phyloP scores from a whole-genome alignment of 2,888 invertebrate species.

The Ypsolopha sequella region DNA sequence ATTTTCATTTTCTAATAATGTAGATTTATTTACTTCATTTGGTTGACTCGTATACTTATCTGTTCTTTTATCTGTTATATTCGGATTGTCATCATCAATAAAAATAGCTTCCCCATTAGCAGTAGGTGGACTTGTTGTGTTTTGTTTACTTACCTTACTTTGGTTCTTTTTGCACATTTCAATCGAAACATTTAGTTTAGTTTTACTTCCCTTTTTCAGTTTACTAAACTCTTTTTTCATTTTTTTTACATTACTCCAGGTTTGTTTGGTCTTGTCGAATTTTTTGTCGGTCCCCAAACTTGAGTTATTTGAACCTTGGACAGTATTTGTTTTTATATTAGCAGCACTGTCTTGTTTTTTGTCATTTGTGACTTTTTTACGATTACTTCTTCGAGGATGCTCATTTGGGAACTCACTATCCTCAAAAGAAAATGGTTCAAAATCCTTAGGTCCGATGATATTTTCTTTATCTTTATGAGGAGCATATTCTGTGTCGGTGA shows the following conservation, averaged over 20 bases:
- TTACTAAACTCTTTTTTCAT: constrained; percentile 61
- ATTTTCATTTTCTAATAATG: not conserved
- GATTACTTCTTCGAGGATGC: constrained; percentile 46
- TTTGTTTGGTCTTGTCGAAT: constrained; percentile 32
- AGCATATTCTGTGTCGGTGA: constrained; percentile 29
- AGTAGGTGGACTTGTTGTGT: not conserved
- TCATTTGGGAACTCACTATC: constrained; percentile 34
- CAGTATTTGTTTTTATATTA: constrained; percentile 20
- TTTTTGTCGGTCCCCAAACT: constrained; percentile 30
- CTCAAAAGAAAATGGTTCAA: constrained; percentile 34
- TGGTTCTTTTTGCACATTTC: constrained; percentile 52
- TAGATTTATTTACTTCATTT: not conserved
- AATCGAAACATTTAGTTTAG: constrained; percentile 58
- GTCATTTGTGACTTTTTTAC: constrained; percentile 32
- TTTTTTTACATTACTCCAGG: constrained; percentile 54
- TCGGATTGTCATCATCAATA: constrained; percentile 42
- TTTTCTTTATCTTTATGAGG: constrained; percentile 28
- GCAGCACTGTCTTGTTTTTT: constrained; percentile 13
- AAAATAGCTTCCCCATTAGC: constrained; percentile 9
- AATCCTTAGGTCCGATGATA: constrained; percentile 33
- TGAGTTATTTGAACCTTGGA: constrained; percentile 25
- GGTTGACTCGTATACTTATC: not conserved
- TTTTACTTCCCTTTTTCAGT: constrained; percentile 42
- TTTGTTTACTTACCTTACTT: constrained; percentile 14
- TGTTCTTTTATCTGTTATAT: too few relatives aligned